phyloP scores from a whole-genome alignment of 2,888 invertebrate species.

The Pristionchus maxplancki region DNA sequence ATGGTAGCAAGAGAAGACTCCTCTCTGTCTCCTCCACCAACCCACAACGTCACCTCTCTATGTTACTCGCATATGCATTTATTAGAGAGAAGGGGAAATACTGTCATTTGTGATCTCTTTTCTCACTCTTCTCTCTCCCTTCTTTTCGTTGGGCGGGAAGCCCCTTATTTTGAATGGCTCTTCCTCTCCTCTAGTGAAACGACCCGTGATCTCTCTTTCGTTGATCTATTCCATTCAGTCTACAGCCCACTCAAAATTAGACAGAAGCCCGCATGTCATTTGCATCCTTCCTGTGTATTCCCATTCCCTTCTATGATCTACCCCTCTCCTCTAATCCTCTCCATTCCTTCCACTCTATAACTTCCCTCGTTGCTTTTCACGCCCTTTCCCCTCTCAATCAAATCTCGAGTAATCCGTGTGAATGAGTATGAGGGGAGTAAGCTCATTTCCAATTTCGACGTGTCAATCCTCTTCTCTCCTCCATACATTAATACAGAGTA shows the following conservation, averaged over 20 bases:
- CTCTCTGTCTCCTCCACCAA: not conserved
- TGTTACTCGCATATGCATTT: conserved; percentile 45
- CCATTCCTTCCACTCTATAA: not conserved
- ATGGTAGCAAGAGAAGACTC: conserved; percentile 6
- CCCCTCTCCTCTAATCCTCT: conserved; percentile 35
- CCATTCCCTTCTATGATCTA: not conserved
- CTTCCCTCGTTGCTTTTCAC: conserved; percentile 42
- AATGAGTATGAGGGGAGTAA: conserved; percentile 39
- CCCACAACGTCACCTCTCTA: not conserved
- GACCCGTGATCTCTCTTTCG: not conserved
- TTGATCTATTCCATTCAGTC: conserved; percentile 13
- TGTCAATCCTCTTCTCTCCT: conserved; percentile 35
- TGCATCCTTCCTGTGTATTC: not conserved
- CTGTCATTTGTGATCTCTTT: conserved; percentile 46
- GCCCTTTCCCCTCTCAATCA: conserved; percentile 38
- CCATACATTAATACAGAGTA: conserved; percentile 18
- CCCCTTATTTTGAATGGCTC: conserved; percentile 2
- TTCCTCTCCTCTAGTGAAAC: not conserved
- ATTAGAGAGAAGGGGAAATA: conserved; percentile 41
- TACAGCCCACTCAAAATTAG: not conserved
- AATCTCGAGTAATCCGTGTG: conserved; percentile 49
- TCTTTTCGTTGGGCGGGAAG: not conserved
- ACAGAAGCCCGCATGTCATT: conserved; percentile 1
- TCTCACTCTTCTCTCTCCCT: conserved; percentile 34
- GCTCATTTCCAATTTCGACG: conserved; percentile 46